Percentiles rank a stretch among this genome's conserved stretches.
Conservation (phyloP, 2,888 invertebrate genomes). For the Diogma glabrata region DNA sequence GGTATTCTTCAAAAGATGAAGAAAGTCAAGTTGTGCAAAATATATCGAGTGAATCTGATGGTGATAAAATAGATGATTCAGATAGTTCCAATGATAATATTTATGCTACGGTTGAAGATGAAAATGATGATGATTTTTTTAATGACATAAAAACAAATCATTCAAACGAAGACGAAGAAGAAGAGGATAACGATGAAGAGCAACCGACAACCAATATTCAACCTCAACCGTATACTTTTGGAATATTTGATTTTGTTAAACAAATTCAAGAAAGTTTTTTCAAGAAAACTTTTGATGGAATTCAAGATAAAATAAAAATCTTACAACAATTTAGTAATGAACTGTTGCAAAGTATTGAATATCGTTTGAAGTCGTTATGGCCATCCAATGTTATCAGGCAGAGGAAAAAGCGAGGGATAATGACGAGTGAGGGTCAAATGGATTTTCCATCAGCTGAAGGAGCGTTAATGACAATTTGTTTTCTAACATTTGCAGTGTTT, state of each 20-base stretch:
- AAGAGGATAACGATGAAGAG: no score
- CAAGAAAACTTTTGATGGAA: constrained; percentile 26
- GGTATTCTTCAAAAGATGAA: no score
- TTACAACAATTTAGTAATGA: constrained; percentile 35
- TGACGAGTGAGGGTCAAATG: constrained; percentile 43
- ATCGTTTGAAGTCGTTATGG: constrained; percentile 40
- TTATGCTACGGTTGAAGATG: no score
- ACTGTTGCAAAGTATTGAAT: constrained; percentile 49
- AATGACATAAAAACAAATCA: no score
- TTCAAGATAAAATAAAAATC: constrained; percentile 31
- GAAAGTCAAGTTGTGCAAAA: no score
- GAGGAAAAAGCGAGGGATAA: constrained; percentile 25
- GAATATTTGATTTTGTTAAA: constrained; percentile 30
- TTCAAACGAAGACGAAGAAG: no score
- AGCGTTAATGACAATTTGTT: constrained; percentile 70
- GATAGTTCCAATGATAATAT: no score
- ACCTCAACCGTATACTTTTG: no score
- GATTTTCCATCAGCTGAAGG: constrained; percentile 73
- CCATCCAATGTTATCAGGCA: constrained; percentile 26
- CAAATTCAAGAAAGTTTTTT: constrained; percentile 28
- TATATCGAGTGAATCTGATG: no score
- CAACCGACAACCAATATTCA: no score
- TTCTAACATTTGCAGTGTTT: constrained; percentile 75
- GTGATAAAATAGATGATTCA: no score
- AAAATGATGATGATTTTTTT: no score